Evolutionary conservation across 2,888 invertebrate genomes (phyloP).

Genomic region (Tetheella fluctuosa): DNA sequence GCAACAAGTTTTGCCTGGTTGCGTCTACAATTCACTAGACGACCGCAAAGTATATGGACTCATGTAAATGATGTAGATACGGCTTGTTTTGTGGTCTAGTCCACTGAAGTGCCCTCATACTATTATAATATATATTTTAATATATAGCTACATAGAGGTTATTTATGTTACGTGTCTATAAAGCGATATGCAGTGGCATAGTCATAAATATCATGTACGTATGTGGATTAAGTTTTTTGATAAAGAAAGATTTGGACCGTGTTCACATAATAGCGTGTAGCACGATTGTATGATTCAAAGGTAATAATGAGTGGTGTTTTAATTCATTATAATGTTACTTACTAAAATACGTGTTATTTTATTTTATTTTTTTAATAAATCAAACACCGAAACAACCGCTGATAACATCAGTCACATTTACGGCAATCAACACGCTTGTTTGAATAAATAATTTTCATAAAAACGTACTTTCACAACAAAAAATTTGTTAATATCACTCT

Average conservation of each 20-base stretch:
- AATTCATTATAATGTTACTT: neutral
- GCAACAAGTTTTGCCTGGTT: constrained; percentile 27
- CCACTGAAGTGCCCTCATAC: constrained; percentile 1
- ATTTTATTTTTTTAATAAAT: no score
- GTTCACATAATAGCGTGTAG: neutral
- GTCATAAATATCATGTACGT: constrained; percentile 1
- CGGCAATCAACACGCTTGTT: no score
- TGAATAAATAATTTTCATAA: neutral
- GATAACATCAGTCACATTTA: no score
- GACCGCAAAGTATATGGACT: constrained; percentile 12
- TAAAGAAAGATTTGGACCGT: neutral
- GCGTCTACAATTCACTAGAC: constrained; percentile 17
- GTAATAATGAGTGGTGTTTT: neutral
- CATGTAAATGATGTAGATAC: constrained; percentile 7
- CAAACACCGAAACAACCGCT: no score
- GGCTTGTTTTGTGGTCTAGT: constrained; percentile 4
- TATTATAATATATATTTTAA: neutral
- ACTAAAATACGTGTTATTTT: no score
- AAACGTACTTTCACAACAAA: neutral
- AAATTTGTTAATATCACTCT: neutral
- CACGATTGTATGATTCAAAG: neutral
- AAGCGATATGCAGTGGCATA: neutral
- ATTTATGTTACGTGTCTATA: constrained; percentile 1
- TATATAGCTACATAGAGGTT: neutral
- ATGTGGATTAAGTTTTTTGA: neutral